A percentile compares a stretch with the other conserved stretches of the same genome.
These are phyloP conservation scores for Dascyllus trimaculatus DNA, from an alignment of 2,113 vertebrate species.

Conservation along the genomic window DNA sequence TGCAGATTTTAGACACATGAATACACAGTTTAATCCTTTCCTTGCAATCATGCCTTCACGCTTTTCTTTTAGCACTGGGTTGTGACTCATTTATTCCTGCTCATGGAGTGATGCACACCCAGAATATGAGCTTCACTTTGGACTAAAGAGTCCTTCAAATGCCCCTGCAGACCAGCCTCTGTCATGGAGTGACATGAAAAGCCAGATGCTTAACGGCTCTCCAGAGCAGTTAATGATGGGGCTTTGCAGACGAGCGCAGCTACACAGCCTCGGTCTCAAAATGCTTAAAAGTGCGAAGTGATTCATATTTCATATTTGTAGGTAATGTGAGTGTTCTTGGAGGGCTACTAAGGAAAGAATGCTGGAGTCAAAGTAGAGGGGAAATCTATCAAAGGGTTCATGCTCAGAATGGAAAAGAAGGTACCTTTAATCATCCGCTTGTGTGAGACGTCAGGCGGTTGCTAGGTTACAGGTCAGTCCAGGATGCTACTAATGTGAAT, in stretches of 20 bases:
- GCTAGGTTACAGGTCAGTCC: constrained; percentile 86
- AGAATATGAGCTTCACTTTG: constrained; percentile 9
- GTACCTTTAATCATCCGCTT: constrained; percentile 76
- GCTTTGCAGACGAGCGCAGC: constrained; percentile 1
- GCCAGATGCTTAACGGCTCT: constrained; percentile 43
- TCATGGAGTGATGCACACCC: not conserved
- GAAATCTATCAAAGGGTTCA: constrained; percentile 64
- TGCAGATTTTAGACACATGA: too few relatives aligned
- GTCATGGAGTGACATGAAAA: constrained; percentile 22
- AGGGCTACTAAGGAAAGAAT: constrained; percentile 39
- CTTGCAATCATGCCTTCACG: too few relatives aligned
- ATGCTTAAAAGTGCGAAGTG: constrained; percentile 38
- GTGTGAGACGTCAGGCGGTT: constrained; percentile 74
- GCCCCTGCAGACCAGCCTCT: constrained; percentile 5
- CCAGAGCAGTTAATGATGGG: constrained; percentile 34
- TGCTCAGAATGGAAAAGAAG: constrained; percentile 77
- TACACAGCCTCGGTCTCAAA: constrained; percentile 34
- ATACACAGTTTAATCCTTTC: too few relatives aligned
- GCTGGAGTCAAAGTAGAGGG: constrained; percentile 18
- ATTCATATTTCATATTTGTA: constrained; percentile 66
- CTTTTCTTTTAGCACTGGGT: not conserved
- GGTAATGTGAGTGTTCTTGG: constrained; percentile 45
- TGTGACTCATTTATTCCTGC: not conserved
- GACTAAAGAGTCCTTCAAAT: constrained; percentile 12
- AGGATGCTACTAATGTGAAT: constrained; percentile 63